These are phyloP conservation scores for Eurystomus glaucurus DNA, from an alignment of 2,797 vertebrate species.

Conservation along the genomic window DNA sequence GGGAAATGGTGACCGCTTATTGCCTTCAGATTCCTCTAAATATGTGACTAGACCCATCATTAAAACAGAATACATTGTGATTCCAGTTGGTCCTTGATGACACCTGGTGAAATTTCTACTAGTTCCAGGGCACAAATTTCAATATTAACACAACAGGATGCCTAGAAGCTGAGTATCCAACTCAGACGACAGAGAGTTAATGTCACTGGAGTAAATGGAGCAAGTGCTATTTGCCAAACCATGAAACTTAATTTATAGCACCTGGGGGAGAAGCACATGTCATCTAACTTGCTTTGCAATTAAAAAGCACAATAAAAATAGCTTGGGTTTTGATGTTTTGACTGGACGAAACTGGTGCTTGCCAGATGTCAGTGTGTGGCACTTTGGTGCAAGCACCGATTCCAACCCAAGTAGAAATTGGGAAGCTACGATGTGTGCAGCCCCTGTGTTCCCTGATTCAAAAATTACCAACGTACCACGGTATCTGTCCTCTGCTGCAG, in stretches of 20 bases:
- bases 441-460: not conserved
- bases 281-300: not conserved
- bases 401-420: not conserved
- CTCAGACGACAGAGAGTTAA: not conserved
- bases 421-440: not conserved
- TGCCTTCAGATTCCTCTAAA: not conserved
- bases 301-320: not conserved
- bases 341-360: accelerated
- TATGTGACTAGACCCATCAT: not conserved
- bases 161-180: not conserved
- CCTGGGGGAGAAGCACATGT: not conserved
- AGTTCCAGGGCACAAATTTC: not conserved
- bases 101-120: not conserved
- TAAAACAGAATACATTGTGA: not conserved
- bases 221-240: not conserved
- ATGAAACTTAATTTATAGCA: not conserved
- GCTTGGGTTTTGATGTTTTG: not conserved
- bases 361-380: not conserved
- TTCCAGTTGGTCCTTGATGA: not conserved
- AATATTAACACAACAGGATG: not conserved
- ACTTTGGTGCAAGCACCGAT: not conserved
- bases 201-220: not conserved
- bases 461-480: not conserved
- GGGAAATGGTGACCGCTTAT: not conserved
- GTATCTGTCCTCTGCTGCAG: not conserved